Conservation (phyloP, 2,888 invertebrate species). For the Lasioglossum marginatum region DNA sequence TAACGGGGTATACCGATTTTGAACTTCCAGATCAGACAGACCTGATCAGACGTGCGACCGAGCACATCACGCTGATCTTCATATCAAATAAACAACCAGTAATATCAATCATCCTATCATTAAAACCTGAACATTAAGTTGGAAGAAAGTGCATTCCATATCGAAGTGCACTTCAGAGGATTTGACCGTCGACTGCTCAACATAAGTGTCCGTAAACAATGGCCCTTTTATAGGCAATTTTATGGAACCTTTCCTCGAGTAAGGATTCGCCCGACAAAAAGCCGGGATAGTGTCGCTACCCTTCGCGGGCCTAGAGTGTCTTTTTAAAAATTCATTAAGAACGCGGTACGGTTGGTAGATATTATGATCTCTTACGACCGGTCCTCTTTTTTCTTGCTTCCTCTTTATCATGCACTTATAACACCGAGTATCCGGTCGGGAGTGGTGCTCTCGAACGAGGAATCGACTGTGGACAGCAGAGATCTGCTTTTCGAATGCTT, state of each 20-base stretch:
- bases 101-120: no score
- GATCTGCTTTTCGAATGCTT: not conserved
- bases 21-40: not conserved
- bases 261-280: constrained; percentile 10
- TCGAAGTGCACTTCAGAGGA: no score
- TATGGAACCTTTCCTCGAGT: constrained; percentile 25
- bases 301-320: not conserved
- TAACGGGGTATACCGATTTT: not conserved
- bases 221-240: constrained; percentile 26
- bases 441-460: not conserved
- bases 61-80: no score
- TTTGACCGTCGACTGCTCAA: no score
- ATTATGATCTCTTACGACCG: constrained; percentile 40
- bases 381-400: constrained; percentile 37
- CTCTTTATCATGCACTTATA: constrained; percentile 44
- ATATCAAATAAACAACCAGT: no score
- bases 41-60: no score
- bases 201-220: not conserved
- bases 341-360: constrained; percentile 31
- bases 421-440: not conserved
- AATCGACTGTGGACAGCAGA: not conserved
- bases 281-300: constrained; percentile 10
- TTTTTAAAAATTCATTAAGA: constrained; percentile 46
- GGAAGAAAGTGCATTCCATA: no score
- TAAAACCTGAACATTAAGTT: no score